phyloP scores from a whole-genome alignment of 2,797 vertebrate genomes.

The Artibeus lituratus region DNA sequence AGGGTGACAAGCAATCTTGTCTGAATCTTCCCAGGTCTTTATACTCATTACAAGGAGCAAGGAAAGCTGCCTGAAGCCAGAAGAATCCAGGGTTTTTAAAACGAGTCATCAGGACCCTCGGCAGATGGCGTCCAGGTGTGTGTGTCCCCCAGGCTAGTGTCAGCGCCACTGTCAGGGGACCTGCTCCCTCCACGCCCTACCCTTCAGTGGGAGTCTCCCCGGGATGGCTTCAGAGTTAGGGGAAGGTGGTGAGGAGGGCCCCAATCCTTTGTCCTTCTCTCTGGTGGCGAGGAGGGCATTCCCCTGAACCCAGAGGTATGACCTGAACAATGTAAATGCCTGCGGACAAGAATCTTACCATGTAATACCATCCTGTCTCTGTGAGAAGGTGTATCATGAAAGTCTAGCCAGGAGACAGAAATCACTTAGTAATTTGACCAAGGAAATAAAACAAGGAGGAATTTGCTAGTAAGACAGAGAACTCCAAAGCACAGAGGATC shows the following conservation, averaged over 20 bases:
- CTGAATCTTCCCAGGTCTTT: neutral
- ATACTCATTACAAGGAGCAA: neutral
- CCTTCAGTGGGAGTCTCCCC: neutral
- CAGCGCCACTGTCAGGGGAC: neutral
- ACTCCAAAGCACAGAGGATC: neutral
- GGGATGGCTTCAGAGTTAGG: neutral
- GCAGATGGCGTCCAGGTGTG: neutral
- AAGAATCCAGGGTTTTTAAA: neutral
- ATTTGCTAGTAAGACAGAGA: neutral
- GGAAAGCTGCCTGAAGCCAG: neutral
- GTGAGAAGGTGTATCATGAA: neutral
- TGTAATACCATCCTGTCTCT: neutral
- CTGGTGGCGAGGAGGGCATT: neutral
- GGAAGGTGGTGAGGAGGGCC: neutral
- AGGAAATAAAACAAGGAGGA: neutral
- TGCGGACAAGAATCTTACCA: neutral
- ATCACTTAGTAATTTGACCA: neutral
- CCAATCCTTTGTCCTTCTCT: neutral
- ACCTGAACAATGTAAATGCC: neutral
- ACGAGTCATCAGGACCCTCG: neutral
- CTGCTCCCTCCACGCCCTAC: neutral
- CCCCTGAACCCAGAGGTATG: neutral
- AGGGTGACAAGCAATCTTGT: neutral
- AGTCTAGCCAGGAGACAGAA: neutral
- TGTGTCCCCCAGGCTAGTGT: rapidly evolving